Conservation (phyloP, 2,888 invertebrate species). For the Pediacus dermestoides region DNA sequence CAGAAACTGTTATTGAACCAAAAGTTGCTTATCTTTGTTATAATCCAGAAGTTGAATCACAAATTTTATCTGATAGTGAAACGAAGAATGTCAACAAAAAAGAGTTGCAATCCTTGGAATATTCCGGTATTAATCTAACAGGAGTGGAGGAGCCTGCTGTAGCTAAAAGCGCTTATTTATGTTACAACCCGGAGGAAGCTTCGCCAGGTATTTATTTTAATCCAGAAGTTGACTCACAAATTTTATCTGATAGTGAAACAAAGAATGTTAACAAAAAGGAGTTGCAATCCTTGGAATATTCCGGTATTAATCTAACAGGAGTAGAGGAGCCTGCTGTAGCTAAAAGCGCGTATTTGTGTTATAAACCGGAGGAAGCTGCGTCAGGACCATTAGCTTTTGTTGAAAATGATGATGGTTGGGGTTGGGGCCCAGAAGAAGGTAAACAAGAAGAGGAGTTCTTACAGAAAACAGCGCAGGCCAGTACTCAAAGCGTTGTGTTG, state of each 20-base stretch:
- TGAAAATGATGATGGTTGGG: slow-evolving; percentile 60
- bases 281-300: slow-evolving; percentile 21
- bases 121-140: slow-evolving; percentile 15
- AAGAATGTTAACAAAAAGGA: no score
- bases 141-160: slow-evolving; percentile 33
- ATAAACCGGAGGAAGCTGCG: slow-evolving; percentile 30
- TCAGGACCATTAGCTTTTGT: slow-evolving; percentile 30
- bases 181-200: slow-evolving; percentile 34
- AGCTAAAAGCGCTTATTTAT: slow-evolving; percentile 41
- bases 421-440: slow-evolving; percentile 57
- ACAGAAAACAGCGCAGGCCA: slow-evolving; percentile 29
- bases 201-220: slow-evolving; percentile 7
- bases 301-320: slow-evolving; percentile 19
- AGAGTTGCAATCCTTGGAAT: slow-evolving; percentile 23
- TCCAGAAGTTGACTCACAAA: slow-evolving; percentile 27
- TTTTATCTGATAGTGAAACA: slow-evolving; percentile 23
- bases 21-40: slow-evolving; percentile 40
- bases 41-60: slow-evolving; percentile 26
- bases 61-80: slow-evolving; percentile 26
- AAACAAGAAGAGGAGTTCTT: slow-evolving; percentile 52
- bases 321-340: slow-evolving; percentile 34
- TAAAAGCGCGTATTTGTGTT: slow-evolving; percentile 42
- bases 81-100: no score
- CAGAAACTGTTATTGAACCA: slow-evolving; percentile 35
- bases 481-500: slow-evolving; percentile 33